Conservation (phyloP, 30 jellyfish, hydroid and myxozoan species). For the Chrysaora quinquecirrha region DNA sequence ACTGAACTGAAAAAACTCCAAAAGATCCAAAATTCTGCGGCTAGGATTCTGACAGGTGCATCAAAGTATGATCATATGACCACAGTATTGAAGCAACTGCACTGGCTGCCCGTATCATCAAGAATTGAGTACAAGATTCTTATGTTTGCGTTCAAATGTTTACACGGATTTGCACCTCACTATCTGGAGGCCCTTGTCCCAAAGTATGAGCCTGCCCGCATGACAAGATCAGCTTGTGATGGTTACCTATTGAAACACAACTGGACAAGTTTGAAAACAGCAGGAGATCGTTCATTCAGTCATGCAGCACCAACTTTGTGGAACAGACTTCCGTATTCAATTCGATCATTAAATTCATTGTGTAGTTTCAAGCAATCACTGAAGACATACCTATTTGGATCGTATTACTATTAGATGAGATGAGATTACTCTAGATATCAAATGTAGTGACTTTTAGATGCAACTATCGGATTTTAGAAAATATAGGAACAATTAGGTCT, state of each 20-base stretch:
- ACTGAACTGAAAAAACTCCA: constrained; percentile 14
- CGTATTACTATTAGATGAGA: neutral
- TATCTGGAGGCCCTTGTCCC: constrained; percentile 11
- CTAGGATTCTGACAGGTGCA: constrained; percentile 7
- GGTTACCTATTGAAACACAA: neutral
- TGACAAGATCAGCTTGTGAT: constrained; percentile 5
- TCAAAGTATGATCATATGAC: constrained; percentile 18
- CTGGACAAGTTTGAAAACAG: neutral
- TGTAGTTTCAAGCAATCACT: constrained; percentile 36
- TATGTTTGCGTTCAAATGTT: constrained; percentile 49
- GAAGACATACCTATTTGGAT: neutral
- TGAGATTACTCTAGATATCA: neutral
- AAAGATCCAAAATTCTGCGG: neutral
- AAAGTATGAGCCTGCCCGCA: constrained; percentile 29
- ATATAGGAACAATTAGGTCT: no score
- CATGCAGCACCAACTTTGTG: neutral
- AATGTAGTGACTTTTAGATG: neutral
- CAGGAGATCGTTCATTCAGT: constrained; percentile 1
- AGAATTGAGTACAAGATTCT: constrained; percentile 49
- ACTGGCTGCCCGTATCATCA: constrained; percentile 22
- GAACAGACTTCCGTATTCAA: constrained; percentile 4
- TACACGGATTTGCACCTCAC: constrained; percentile 44
- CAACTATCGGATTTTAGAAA: no score
- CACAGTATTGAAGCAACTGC: constrained; percentile 16
- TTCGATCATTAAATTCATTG: constrained; percentile 35